phyloP scores from a whole-genome alignment of 2,888 invertebrate species.

The Epinotia nisella region DNA sequence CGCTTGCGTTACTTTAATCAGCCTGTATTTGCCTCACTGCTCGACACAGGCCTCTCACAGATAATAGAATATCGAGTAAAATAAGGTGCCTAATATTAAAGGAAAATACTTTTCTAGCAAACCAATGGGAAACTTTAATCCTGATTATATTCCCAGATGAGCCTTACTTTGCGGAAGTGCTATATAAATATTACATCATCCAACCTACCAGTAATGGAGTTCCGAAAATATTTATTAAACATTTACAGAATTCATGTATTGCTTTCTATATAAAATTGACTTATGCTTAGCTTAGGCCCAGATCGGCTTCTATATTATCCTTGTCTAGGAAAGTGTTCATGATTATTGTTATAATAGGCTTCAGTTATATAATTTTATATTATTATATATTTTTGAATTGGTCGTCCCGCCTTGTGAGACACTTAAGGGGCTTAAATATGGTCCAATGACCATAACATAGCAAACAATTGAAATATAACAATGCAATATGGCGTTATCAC shows the following conservation, averaged over 20 bases:
- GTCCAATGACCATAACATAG: too few species aligned
- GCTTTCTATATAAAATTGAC: background rate
- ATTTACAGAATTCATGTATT: background rate
- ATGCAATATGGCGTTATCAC: too few species aligned
- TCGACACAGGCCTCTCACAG: background rate
- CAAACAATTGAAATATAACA: too few species aligned
- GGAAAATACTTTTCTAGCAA: background rate
- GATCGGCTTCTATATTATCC: background rate
- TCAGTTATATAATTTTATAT: too few species aligned
- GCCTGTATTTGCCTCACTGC: background rate
- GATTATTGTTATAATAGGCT: too few species aligned
- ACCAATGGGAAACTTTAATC: background rate
- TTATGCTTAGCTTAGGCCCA: background rate
- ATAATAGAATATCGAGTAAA: background rate
- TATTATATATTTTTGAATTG: too few species aligned
- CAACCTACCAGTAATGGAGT: background rate
- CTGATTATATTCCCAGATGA: slow-evolving; percentile 1
- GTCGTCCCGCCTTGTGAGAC: too few species aligned
- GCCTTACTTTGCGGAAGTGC: slow-evolving; percentile 8
- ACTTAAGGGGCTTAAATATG: too few species aligned
- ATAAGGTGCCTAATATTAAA: background rate
- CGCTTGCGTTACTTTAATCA: too few species aligned
- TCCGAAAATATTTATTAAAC: slow-evolving; percentile 1
- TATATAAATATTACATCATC: slow-evolving; percentile 15
- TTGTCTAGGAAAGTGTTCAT: background rate